Evolutionary conservation across 2,888 invertebrate species (phyloP).

Genomic region (Coremacera marginata): DNA sequence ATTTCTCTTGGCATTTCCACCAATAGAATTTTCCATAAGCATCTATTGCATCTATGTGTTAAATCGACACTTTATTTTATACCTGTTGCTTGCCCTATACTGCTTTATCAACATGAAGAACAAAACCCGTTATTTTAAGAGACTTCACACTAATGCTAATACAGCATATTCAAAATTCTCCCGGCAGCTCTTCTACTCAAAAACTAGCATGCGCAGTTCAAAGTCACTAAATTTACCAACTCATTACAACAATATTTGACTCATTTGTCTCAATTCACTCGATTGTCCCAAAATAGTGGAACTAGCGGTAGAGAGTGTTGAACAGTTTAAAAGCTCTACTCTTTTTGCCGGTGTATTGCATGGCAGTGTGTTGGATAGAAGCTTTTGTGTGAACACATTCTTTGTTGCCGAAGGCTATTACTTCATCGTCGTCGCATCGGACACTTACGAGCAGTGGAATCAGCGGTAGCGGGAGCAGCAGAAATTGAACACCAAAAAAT

Average conservation of each 20-base stretch:
- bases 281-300: neutral
- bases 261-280: neutral
- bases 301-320: neutral
- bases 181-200: neutral
- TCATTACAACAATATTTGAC: neutral
- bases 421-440: constrained; percentile 37
- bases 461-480: constrained; percentile 38
- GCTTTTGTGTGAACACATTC: constrained; percentile 5
- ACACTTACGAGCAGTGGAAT: constrained; percentile 28
- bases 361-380: neutral
- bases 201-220: constrained; percentile 1
- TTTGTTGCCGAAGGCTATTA: constrained; percentile 33
- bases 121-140: constrained; percentile 14
- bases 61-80: too few relatives aligned
- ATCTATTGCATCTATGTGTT: too few relatives aligned
- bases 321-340: neutral
- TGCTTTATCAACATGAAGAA: constrained; percentile 7
- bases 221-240: neutral
- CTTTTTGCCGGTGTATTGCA: neutral
- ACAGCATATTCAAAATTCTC: neutral
- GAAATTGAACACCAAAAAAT: constrained; percentile 42
- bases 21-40: too few relatives aligned
- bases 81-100: constrained; percentile 11
- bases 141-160: neutral
- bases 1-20: too few relatives aligned